Conservation (phyloP, 2,888 invertebrate species). For the Macrophya annulata region DNA sequence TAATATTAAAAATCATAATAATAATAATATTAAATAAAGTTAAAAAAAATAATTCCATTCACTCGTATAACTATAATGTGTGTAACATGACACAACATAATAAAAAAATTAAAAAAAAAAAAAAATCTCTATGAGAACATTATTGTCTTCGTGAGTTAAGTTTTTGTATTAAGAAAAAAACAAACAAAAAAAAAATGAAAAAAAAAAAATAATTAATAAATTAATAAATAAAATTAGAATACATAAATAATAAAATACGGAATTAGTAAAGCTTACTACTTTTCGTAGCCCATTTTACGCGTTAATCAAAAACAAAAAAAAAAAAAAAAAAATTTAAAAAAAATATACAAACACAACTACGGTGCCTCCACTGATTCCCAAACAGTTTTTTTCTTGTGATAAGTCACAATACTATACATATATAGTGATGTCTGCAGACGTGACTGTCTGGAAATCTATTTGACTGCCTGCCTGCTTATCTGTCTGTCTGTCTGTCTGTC, state of each 20-base stretch:
- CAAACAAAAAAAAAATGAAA: neutral
- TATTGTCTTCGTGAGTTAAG: neutral
- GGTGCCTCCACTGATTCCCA: slow-evolving; percentile 10
- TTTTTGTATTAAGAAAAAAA: neutral
- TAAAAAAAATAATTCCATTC: neutral
- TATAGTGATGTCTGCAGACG: neutral
- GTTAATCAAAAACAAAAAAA: neutral
- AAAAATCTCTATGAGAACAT: neutral
- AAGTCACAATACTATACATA: neutral
- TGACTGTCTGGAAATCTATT: slow-evolving; percentile 1
- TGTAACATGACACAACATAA: neutral
- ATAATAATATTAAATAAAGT: neutral
- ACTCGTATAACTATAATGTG: neutral
- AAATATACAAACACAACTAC: neutral
- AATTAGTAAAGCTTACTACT: slow-evolving; percentile 6
- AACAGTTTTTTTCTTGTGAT: neutral
- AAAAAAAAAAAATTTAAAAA: neutral
- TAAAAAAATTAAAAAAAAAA: neutral
- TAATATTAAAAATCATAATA: too few relatives aligned
- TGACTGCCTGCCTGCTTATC: neutral
- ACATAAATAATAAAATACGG: neutral
- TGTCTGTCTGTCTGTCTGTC: neutral
- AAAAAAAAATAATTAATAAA: neutral
- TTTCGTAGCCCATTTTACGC: slow-evolving; percentile 3
- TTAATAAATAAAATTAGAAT: neutral